phyloP scores from a whole-genome alignment of 2,797 vertebrate genomes.

The Myotis findleyi region DNA sequence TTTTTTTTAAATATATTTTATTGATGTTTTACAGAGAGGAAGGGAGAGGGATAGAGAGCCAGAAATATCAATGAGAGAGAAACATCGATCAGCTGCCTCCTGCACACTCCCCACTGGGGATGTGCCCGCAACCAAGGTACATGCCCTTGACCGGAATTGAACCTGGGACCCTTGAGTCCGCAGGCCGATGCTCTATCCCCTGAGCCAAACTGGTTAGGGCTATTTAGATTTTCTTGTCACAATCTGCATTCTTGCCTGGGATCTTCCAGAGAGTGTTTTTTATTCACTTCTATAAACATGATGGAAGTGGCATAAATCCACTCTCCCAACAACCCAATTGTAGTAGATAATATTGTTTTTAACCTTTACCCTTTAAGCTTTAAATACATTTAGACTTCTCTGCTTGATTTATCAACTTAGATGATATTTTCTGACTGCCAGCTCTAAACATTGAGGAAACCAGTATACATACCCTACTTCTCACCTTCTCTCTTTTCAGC shows the following conservation, averaged over 20 bases:
- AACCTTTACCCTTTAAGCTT: not conserved
- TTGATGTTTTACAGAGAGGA: too few relatives aligned
- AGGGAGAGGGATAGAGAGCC: too few relatives aligned
- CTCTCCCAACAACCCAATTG: not conserved
- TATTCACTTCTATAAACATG: not conserved
- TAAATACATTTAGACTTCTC: not conserved
- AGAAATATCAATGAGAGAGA: too few relatives aligned
- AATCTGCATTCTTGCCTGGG: not conserved
- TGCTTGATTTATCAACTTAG: not conserved
- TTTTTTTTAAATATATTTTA: too few relatives aligned
- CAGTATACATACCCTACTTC: not conserved
- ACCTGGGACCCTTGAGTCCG: too few relatives aligned
- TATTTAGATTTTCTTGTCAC: not conserved
- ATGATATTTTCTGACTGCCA: not conserved
- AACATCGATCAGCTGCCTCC: too few relatives aligned
- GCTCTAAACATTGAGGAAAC: not conserved
- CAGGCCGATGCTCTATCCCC: too few relatives aligned
- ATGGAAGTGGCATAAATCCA: not conserved
- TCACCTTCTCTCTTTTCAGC: not conserved
- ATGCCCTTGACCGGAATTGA: too few relatives aligned
- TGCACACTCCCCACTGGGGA: too few relatives aligned
- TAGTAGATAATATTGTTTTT: not conserved
- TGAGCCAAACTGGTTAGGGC: too few relatives aligned
- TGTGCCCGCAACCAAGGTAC: too few relatives aligned
- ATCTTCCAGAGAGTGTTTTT: not conserved